Conservation (phyloP, 2,113 vertebrate genomes). For the Lanius collurio region DNA sequence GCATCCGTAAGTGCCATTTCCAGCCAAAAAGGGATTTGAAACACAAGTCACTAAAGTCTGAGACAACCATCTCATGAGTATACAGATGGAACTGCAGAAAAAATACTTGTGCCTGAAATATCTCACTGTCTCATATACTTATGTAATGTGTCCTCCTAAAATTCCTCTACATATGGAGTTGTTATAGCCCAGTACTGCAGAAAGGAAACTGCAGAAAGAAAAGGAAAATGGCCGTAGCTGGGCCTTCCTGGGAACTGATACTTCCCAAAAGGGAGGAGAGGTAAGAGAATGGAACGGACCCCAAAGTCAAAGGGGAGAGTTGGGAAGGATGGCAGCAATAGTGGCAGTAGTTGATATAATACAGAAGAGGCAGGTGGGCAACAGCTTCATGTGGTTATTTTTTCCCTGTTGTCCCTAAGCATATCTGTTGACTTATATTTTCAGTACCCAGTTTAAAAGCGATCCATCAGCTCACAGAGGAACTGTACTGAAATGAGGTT, state of each 20-base stretch:
- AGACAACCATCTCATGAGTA: constrained; percentile 19
- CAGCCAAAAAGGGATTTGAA: constrained; percentile 31
- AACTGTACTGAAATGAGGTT: background rate
- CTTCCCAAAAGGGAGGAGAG: background rate
- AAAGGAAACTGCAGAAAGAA: background rate
- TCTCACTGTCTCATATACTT: constrained; percentile 22
- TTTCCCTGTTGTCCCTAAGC: background rate
- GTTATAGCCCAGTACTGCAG: background rate
- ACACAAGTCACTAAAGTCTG: background rate
- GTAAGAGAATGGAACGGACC: background rate
- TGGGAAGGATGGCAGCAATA: background rate
- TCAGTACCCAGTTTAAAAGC: background rate
- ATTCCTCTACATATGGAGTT: background rate
- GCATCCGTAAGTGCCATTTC: background rate
- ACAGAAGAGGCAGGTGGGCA: background rate
- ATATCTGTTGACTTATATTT: background rate
- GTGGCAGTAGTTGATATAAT: background rate
- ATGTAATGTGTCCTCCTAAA: constrained; percentile 23
- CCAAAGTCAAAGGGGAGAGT: background rate
- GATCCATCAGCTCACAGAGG: background rate
- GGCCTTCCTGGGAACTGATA: background rate
- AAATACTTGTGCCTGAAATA: constrained; percentile 22
- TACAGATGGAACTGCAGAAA: constrained; percentile 31
- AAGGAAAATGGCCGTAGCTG: background rate
- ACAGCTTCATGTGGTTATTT: background rate